Evolutionary conservation across 1,140 invertebrate genomes (phyloP).

Genomic region (Stegodyphus mimosarum): DNA sequence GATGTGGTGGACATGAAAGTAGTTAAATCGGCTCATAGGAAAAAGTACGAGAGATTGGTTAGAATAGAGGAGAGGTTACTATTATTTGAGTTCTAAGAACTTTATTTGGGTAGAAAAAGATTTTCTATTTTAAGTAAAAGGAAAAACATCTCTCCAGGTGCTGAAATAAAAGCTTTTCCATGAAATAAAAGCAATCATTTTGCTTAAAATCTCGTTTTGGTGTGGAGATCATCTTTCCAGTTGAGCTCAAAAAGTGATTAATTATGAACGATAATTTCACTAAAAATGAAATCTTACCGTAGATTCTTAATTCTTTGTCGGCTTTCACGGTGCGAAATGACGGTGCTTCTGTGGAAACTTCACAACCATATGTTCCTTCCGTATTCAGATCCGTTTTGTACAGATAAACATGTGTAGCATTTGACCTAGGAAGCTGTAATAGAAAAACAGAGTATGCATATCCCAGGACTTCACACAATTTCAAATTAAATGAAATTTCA

Average conservation of each 20-base stretch:
- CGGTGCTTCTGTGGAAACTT: conserved; percentile 65
- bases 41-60: no score
- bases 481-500: not conserved
- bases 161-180: no score
- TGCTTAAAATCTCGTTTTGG: no score
- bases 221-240: no score
- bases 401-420: conserved; percentile 61
- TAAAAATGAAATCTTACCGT: conserved; percentile 58
- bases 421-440: conserved; percentile 62
- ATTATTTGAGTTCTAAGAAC: no score
- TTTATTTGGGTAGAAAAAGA: no score
- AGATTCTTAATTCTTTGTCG: conserved; percentile 63
- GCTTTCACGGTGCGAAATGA: conserved; percentile 62
- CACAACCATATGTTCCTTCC: conserved; percentile 65
- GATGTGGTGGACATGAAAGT: no score
- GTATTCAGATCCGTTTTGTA: conserved; percentile 63
- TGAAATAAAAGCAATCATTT: no score
- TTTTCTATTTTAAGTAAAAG: no score
- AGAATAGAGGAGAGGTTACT: no score
- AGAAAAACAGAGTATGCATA: not conserved
- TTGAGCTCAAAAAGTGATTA: not conserved
- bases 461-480: not conserved
- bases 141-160: no score
- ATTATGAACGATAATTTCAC: not conserved
- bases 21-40: no score